A percentile compares a stretch with the other conserved stretches of the same genome.
phyloP scores from a whole-genome alignment of 2,888 invertebrate species.

The Ennomos quercinarius region DNA sequence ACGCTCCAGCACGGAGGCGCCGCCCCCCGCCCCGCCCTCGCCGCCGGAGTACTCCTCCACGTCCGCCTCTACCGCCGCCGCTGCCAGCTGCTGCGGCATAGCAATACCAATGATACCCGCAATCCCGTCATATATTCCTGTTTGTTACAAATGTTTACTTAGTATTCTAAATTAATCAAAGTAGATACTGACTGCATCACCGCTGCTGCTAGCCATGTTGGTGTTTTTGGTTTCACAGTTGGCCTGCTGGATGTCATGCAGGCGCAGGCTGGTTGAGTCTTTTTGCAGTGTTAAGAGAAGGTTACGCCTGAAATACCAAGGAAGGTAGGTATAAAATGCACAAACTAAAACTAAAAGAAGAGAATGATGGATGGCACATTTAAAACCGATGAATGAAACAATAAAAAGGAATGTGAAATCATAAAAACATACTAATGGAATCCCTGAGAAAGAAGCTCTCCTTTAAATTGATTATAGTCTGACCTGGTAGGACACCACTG shows the following conservation, averaged over 20 bases:
- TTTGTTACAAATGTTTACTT: not conserved
- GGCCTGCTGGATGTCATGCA: slow-evolving; percentile 92
- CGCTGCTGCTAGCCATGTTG: slow-evolving; percentile 28
- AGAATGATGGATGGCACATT: no score
- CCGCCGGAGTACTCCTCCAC: slow-evolving; percentile 56
- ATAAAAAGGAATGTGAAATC: no score
- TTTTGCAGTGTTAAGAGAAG: slow-evolving; percentile 92
- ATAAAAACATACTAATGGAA: no score
- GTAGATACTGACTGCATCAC: slow-evolving; percentile 46
- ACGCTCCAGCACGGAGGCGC: slow-evolving; percentile 42
- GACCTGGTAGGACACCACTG: slow-evolving; percentile 93
- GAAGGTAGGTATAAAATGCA: no score
- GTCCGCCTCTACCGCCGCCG: slow-evolving; percentile 61
- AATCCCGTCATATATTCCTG: not conserved
- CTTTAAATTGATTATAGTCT: not conserved
- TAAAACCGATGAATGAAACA: no score
- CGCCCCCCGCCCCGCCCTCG: slow-evolving; percentile 61
- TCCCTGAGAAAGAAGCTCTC: no score
- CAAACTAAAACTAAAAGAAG: no score
- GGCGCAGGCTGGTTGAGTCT: slow-evolving; percentile 90
- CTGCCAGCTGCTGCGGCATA: slow-evolving; percentile 37
- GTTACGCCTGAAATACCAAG: slow-evolving; percentile 81
- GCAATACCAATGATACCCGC: no score
- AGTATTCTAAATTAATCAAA: not conserved
- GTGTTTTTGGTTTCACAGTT: slow-evolving; percentile 51